Evolutionary conservation across 2,797 vertebrate genomes (phyloP), one percentile per base, ranked within the genome.

Genomic region (Lepidocolaptes lacrymiger): DNA sequence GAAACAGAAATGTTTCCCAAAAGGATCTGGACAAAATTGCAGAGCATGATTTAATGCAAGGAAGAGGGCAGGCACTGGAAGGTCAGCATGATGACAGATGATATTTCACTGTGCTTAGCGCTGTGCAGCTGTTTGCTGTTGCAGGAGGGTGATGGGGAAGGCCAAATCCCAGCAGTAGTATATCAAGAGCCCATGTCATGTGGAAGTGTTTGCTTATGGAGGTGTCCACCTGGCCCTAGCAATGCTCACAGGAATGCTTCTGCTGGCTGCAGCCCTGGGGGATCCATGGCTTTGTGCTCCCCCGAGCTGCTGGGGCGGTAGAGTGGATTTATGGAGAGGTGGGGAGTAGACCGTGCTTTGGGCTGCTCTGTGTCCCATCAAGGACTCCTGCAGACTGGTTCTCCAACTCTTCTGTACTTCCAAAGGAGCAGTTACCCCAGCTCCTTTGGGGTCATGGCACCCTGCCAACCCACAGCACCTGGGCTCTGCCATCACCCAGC

Each of bases 101-200:
- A 76, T 71, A 85, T 67, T 69, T 96, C 76, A 34, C 46, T 95
- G n/a, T 66, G 63, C 86, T 93, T 11, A 27, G 17, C 85, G 69
- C 69, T 71, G 49, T 86, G 80, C 95, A 96, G 94, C 93, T 94
- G 91, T 93, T 84, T 86, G 78, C 91, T 77, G 56, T 5, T 94
- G 85, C 71, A 88, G 89, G 56, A 72, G 37, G 52, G 23, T 59
- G 24, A 10, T 36, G 16, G 75, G 54, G 59, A 58, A 63, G 67
- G 54, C 74, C 28, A 93, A 43, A 27, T 62, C 66, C 59, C 94
- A 75, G 27, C 7, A 54, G 93, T 36, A 63, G 54, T 86, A 1
- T 2, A 27, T 72, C 54, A 77, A 4, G 36, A 81, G 22, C 24
- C 32, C 2, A 0, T 7, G 44, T 49, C 55, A 5, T 13, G 5